phyloP scores from a whole-genome alignment of 1,140 invertebrate species.

The Drosophila ambigua region DNA sequence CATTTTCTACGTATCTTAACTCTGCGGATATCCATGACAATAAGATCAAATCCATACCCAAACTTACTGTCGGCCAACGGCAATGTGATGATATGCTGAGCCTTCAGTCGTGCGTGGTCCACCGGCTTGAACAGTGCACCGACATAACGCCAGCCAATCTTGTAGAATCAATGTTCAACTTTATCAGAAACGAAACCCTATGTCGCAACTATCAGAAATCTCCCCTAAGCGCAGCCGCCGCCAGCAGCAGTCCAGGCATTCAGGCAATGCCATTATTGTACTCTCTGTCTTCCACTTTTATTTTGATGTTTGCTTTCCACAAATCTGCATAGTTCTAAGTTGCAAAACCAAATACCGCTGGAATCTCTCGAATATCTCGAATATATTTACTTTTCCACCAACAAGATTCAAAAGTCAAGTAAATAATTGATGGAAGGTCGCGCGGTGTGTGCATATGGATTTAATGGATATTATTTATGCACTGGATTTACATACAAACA shows the following conservation, averaged over 20 bases:
- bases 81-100: constrained; percentile 85
- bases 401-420: no score
- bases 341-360: constrained; percentile 7
- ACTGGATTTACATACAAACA: no score
- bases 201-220: constrained; percentile 68
- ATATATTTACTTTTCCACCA: no score
- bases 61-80: constrained; percentile 68
- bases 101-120: constrained; percentile 88
- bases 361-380: constrained; percentile 15
- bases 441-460: no score
- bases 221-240: constrained; percentile 26
- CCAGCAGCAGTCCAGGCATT: constrained; percentile 2
- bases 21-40: constrained; percentile 71
- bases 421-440: no score
- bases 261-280: background rate
- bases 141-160: constrained; percentile 92
- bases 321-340: constrained; percentile 38
- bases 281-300: constrained; percentile 1
- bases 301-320: constrained; percentile 1
- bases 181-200: constrained; percentile 82
- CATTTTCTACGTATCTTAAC: constrained; percentile 84
- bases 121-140: constrained; percentile 87
- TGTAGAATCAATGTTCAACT: constrained; percentile 90
- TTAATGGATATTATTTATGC: no score
- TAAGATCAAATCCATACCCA: constrained; percentile 66